Percentiles rank a stretch among this genome's conserved stretches.
Conservation (phyloP, 2,888 invertebrate genomes). For the Apodemia zela region DNA sequence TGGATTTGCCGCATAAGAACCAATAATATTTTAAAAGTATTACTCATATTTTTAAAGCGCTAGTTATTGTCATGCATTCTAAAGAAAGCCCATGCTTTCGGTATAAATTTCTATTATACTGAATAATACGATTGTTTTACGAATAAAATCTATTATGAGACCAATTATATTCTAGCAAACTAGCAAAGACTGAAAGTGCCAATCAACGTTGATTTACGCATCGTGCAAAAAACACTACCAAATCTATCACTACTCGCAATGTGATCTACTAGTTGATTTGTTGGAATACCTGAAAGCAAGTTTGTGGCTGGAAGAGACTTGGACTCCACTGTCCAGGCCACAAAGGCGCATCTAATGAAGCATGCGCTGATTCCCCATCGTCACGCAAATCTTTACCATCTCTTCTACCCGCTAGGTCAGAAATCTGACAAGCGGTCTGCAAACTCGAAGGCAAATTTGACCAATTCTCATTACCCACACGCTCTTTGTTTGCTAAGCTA, state of each 20-base stretch:
- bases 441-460: conserved; percentile 82
- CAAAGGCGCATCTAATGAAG: conserved; percentile 51
- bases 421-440: conserved; percentile 84
- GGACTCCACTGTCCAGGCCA: conserved; percentile 70
- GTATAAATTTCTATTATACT: conserved; percentile 22
- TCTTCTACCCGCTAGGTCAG: conserved; percentile 39
- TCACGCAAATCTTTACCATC: conserved; percentile 24
- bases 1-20: neutral
- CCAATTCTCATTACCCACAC: conserved; percentile 80
- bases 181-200: conserved; percentile 22
- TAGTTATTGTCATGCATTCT: conserved; percentile 78
- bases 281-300: conserved; percentile 80
- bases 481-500: conserved; percentile 71
- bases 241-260: conserved; percentile 33
- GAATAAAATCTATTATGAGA: conserved; percentile 54
- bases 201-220: conserved; percentile 30
- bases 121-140: conserved; percentile 27
- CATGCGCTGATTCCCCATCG: conserved; percentile 38
- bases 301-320: conserved; percentile 68
- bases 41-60: conserved; percentile 51
- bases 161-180: conserved; percentile 48
- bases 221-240: conserved; percentile 37
- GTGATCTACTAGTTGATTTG: conserved; percentile 75
- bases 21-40: neutral
- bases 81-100: conserved; percentile 35